Percentiles rank a stretch among this genome's conserved stretches.
These are phyloP conservation scores for Selene dorsalis DNA, from an alignment of 2,797 vertebrate genomes.

Conservation along the genomic window DNA sequence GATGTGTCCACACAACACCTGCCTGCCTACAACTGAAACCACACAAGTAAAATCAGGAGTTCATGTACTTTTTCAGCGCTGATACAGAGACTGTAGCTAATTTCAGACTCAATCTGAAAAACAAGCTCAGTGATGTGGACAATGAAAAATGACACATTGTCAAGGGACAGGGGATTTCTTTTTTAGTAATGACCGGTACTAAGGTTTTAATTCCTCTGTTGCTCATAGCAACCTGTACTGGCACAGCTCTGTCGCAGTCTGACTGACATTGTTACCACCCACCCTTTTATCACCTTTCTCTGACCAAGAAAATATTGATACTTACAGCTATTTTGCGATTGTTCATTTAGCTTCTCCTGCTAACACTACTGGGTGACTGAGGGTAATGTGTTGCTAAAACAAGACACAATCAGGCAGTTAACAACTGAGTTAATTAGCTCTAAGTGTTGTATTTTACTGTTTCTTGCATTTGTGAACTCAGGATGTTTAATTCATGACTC, in stretches of 20 bases:
- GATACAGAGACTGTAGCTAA: not conserved
- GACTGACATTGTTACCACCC: not conserved
- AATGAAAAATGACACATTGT: not conserved
- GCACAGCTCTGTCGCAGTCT: not conserved
- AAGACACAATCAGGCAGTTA: not conserved
- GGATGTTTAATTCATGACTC: not conserved
- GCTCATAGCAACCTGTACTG: not conserved
- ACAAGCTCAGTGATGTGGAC: not conserved
- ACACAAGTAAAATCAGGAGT: slow-evolving; percentile 17
- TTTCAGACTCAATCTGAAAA: not conserved
- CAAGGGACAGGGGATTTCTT: not conserved
- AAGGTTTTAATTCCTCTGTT: not conserved
- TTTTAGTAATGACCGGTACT: not conserved
- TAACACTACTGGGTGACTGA: not conserved
- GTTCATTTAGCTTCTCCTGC: not conserved
- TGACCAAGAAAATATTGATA: not conserved
- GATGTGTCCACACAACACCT: not conserved
- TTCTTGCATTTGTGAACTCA: not conserved
- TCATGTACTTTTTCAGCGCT: slow-evolving; percentile 17
- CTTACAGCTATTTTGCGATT: not conserved
- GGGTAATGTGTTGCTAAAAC: not conserved
- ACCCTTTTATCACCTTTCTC: not conserved
- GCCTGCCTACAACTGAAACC: slow-evolving; percentile 24
- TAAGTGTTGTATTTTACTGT: not conserved
- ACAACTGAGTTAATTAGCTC: not conserved